phyloP scores from a whole-genome alignment of 2,888 invertebrate genomes.

The Plusia festucae region DNA sequence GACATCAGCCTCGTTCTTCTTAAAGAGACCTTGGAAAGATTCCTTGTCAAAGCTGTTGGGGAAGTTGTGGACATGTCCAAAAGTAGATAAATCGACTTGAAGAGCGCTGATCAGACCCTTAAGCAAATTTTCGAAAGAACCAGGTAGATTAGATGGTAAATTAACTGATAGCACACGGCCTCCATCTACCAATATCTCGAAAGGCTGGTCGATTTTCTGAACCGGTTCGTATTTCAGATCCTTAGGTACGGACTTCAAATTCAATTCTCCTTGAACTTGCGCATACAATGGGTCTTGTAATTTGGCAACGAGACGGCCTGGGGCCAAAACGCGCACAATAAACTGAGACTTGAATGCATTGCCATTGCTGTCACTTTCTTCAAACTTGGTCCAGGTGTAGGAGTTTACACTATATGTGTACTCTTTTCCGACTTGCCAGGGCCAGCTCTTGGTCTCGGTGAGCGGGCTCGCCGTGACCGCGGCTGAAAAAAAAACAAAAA shows the following conservation, averaged over 20 bases:
- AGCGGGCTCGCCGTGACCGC: conserved; percentile 70
- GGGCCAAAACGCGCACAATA: conserved; percentile 84
- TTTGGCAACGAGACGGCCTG: conserved; percentile 82
- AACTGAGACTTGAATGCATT: conserved; percentile 86
- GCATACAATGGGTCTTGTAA: conserved; percentile 87
- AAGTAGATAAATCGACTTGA: conserved; percentile 90
- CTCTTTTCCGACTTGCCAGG: conserved; percentile 89
- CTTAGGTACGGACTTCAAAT: conserved; percentile 74
- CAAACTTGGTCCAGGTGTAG: conserved; percentile 89
- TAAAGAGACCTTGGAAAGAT: conserved; percentile 88
- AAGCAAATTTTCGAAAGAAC: conserved; percentile 91
- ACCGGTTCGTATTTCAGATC: conserved; percentile 87
- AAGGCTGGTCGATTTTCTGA: conserved; percentile 88
- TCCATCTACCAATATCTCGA: conserved; percentile 89
- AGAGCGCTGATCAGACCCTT: conserved; percentile 92
- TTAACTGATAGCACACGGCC: conserved; percentile 90
- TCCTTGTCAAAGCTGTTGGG: conserved; percentile 82
- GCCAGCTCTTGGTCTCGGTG: conserved; percentile 66
- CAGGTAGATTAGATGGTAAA: conserved; percentile 86
- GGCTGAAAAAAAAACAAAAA: conserved; percentile 65
- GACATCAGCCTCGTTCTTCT: conserved; percentile 92
- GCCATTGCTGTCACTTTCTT: conserved; percentile 84
- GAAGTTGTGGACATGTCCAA: conserved; percentile 84
- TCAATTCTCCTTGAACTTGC: conserved; percentile 85
- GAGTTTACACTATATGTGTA: conserved; percentile 89